These are phyloP conservation scores for Onychomys arenicola DNA, from an alignment of 2,797 vertebrate genomes.

Conservation along the genomic window DNA sequence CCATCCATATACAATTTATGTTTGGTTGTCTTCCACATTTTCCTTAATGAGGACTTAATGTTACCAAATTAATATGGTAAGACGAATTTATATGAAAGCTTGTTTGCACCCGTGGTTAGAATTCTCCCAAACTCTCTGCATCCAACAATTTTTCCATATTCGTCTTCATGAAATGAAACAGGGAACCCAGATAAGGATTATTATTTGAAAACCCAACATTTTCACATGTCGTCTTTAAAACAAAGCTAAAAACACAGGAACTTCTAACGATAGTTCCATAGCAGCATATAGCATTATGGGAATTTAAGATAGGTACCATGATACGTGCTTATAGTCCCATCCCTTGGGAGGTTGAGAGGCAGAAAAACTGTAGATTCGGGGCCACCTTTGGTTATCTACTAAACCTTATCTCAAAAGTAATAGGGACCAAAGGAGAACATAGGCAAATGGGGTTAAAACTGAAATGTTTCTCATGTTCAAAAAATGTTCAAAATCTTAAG, in stretches of 20 bases:
- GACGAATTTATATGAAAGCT: background rate
- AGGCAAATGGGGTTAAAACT: background rate
- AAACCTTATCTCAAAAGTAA: background rate
- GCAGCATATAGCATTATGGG: background rate
- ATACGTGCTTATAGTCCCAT: background rate
- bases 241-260: background rate
- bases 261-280: background rate
- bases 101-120: background rate
- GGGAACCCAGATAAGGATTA: background rate
- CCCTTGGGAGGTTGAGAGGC: background rate
- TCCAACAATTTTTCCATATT: background rate
- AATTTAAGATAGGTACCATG: background rate
- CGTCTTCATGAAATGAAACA: slow-evolving; percentile 6
- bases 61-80: background rate
- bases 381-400: background rate
- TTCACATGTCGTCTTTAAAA: background rate
- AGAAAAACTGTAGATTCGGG: background rate
- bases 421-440: background rate
- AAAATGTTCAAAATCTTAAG: background rate
- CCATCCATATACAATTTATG: background rate
- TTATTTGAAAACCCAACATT: background rate
- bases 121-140: background rate
- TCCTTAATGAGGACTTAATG: slow-evolving; percentile 10
- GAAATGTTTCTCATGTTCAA: background rate
- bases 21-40: background rate